Base-by-base conservation (phyloP, 2,797 vertebrate genomes). In the Sternarchorhynchus goeldii region DNA sequence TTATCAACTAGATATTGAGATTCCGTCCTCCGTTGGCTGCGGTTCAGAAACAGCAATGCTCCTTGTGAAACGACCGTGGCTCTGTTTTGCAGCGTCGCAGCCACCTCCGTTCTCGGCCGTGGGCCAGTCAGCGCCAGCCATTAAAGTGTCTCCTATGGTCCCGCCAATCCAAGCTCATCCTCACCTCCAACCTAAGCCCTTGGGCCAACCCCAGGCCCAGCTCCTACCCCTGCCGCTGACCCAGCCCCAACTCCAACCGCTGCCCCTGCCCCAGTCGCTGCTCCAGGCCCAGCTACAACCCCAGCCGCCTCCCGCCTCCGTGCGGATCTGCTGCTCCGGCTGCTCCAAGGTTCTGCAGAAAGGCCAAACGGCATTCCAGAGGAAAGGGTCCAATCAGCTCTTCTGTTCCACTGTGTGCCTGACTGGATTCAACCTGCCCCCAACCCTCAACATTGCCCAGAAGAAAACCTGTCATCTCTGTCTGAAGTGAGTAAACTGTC, bases 341-440 rank as follows among this genome's bases (percentile, higher is more conserved):
- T 99, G 98, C 89, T 95, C 95, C 83, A 99, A 99, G 93, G 91
- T 95, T 88, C 92, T 93, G 53, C 94, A 98, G 84, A 98, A 98
- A 90, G 98, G 98, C 53, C 97, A 99, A 90, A 99, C 97, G 0
- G 98, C 97, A 1, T 99, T 98, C 90, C 97, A 99, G 88, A 95
- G 97, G 86, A 99, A 99, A 92, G 97, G 97, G 53, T 99, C 97
- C 0, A 96, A 96, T 10, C 98, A 99, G 91, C 96, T 99, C 32
- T 99, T 99, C 93, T 99, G 98, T 91, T 99, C 98, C 81, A 98
- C 98, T 2, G 91, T 98, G 86, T 99, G 98, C 91, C 94, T 99
- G 86, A 99, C 96, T 45, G 96, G 96, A 14, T 91, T 92, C 84
- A 94, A 91, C 75, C 91, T 96, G 88, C 96, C 97, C 81, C 86